Percentiles rank a stretch among this genome's conserved stretches.
These are phyloP conservation scores for Cathartes aura DNA, from an alignment of 2,113 vertebrate genomes.

Conservation along the genomic window DNA sequence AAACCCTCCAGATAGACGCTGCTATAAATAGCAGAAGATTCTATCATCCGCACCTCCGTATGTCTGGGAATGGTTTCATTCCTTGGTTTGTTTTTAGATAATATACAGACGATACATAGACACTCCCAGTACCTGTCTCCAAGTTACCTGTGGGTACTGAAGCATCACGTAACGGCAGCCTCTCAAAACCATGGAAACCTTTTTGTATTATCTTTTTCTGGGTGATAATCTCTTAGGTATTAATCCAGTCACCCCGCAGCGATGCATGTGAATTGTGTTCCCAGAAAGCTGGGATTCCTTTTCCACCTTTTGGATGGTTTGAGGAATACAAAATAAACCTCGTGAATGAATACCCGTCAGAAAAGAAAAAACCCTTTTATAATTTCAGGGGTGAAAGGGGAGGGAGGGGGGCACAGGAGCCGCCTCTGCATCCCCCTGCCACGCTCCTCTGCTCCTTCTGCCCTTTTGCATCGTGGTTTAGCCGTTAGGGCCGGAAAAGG, in stretches of 20 bases:
- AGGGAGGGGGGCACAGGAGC: background rate
- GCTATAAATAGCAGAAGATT: background rate
- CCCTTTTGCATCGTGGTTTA: background rate
- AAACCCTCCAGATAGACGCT: background rate
- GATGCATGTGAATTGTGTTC: background rate
- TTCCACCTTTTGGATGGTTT: background rate
- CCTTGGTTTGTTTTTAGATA: background rate
- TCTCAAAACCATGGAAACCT: background rate
- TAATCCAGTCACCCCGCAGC: background rate
- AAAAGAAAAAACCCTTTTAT: background rate
- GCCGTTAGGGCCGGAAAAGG: background rate
- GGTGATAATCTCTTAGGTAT: background rate
- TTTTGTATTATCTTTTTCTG: background rate
- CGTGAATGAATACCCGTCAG: background rate
- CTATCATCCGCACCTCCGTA: accelerated
- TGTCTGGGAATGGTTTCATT: background rate
- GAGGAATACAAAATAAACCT: background rate
- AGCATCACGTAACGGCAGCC: background rate
- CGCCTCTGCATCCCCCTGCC: background rate
- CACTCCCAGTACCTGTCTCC: background rate
- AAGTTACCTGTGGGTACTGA: background rate
- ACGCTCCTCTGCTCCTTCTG: background rate
- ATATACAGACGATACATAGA: background rate
- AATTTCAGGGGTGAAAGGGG: background rate
- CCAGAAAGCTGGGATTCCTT: background rate